These are phyloP conservation scores for Trachymyrmex septentrionalis DNA, from an alignment of 1,140 invertebrate genomes.

Conservation along the genomic window DNA sequence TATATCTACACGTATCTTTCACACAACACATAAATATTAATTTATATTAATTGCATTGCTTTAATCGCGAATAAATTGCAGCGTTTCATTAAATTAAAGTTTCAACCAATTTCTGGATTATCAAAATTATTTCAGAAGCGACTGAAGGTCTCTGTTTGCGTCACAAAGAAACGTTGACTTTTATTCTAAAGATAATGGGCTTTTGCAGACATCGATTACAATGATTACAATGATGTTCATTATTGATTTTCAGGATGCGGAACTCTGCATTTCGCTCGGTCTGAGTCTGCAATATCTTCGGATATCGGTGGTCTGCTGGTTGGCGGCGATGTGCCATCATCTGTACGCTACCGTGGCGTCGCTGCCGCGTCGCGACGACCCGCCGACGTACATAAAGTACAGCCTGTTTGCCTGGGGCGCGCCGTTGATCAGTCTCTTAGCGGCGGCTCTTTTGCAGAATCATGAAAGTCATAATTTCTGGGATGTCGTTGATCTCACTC, in stretches of 20 bases:
- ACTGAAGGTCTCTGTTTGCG: not conserved
- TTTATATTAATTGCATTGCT: conserved; percentile 1
- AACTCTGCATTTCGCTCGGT: conserved; percentile 89
- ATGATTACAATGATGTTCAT: not conserved
- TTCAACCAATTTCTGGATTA: not conserved
- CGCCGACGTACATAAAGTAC: conserved; percentile 85
- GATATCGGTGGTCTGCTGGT: conserved; percentile 89
- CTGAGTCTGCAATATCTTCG: conserved; percentile 89
- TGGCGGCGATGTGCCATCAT: conserved; percentile 89
- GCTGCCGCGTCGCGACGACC: conserved; percentile 83
- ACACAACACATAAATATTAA: not conserved
- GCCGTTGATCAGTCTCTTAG: conserved; percentile 82
- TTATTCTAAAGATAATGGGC: not conserved
- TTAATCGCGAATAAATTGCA: not conserved
- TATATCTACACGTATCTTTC: not conserved
- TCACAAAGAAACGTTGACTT: not conserved
- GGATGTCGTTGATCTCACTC: conserved; percentile 82
- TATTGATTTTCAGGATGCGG: conserved; percentile 86
- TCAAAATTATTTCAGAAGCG: too few relatives aligned
- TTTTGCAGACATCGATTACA: not conserved
- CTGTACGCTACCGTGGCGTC: conserved; percentile 86
- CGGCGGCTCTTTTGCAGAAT: conserved; percentile 80
- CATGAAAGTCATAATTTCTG: conserved; percentile 81
- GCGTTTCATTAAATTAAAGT: not conserved
- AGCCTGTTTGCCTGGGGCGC: conserved; percentile 86